A percentile compares a stretch with the other conserved stretches of the same genome.
Evolutionary conservation across 2,888 invertebrate genomes (phyloP).

Genomic region (Crematogaster levior): DNA sequence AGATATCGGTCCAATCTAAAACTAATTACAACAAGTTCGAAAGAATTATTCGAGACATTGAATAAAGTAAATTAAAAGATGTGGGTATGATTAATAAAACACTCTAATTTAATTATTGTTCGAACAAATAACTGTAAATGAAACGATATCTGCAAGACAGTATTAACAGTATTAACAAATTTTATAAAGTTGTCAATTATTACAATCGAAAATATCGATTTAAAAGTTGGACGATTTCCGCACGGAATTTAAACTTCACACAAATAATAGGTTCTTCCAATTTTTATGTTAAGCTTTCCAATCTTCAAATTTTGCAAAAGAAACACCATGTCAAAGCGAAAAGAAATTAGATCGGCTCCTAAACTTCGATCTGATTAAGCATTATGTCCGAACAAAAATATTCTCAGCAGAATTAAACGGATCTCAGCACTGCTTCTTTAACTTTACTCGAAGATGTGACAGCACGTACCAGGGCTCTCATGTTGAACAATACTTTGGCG

Average conservation of each 20-base stretch:
- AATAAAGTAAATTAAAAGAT: background rate
- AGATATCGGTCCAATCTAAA: background rate
- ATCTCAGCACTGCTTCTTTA: background rate
- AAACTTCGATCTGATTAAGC: background rate
- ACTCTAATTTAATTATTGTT: background rate
- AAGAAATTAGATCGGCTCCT: background rate
- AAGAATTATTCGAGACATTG: background rate
- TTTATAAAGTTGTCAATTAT: background rate
- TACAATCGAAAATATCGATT: background rate
- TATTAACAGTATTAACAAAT: background rate
- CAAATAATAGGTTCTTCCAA: background rate
- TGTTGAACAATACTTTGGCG: slow-evolving; percentile 77
- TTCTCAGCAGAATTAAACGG: background rate
- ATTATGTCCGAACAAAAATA: background rate
- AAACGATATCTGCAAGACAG: background rate
- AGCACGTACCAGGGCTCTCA: slow-evolving; percentile 83
- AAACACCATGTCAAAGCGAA: background rate
- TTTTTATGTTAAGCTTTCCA: background rate
- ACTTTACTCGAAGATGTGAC: slow-evolving; percentile 4
- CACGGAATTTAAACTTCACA: background rate
- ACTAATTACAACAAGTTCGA: background rate
- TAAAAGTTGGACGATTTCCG: background rate
- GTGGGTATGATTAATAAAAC: background rate
- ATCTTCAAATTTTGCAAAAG: background rate
- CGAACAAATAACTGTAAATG: background rate